A percentile compares a stretch with the other conserved stretches of the same genome.
phyloP scores from a whole-genome alignment of 2,113 vertebrate genomes.

The Campylomormyrus numenius region DNA sequence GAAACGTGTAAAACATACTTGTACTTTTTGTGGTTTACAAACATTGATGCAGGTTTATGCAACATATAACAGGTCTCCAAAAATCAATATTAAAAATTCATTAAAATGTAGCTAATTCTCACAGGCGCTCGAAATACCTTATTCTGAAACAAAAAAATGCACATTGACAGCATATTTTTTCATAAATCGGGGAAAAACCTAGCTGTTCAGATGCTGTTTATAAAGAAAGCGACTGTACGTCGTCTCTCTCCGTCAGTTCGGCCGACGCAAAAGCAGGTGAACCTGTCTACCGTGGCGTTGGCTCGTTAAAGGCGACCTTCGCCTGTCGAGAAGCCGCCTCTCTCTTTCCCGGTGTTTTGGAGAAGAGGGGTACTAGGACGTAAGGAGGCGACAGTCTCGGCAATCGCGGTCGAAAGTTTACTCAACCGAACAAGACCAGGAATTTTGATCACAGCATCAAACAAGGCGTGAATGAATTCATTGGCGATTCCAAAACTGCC shows the following conservation, averaged over 20 bases:
- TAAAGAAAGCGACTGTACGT: conserved; percentile 10
- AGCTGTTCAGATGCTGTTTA: conserved; percentile 16
- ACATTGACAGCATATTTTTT: conserved; percentile 30
- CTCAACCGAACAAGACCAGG: not conserved
- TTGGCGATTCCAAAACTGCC: not conserved
- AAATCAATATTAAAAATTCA: not conserved
- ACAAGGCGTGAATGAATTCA: not conserved
- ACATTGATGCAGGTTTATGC: not conserved
- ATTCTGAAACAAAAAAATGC: not conserved
- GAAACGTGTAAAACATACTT: not conserved
- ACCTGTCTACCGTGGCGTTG: not conserved
- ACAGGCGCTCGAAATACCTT: not conserved
- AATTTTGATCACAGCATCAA: not conserved
- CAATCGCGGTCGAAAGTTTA: not conserved
- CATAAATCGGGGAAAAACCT: not conserved
- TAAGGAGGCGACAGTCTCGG: not conserved
- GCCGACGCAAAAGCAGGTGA: not conserved
- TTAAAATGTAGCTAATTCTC: not conserved
- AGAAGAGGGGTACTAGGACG: not conserved
- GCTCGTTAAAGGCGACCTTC: not conserved
- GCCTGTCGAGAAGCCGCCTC: not conserved
- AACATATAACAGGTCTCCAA: not conserved
- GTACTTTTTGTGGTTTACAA: not conserved
- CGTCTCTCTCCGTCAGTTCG: not conserved
- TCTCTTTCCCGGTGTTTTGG: not conserved